Evolutionary conservation across 2,888 invertebrate species (phyloP).

Genomic region (Troides helena): DNA sequence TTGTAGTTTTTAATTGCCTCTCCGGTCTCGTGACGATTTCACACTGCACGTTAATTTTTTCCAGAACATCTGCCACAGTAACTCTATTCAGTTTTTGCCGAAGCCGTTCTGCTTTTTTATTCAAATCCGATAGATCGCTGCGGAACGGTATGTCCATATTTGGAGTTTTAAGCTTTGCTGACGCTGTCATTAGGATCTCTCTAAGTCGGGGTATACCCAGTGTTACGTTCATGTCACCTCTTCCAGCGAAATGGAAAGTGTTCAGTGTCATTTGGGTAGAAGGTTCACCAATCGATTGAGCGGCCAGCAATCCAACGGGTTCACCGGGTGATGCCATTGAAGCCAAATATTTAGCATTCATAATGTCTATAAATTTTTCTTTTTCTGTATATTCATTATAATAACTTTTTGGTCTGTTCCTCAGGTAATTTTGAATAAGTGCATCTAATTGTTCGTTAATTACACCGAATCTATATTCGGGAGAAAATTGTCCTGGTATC

Average conservation of each 20-base stretch:
- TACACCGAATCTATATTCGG: slow-evolving; percentile 89
- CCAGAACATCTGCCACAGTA: slow-evolving; percentile 88
- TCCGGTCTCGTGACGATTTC: slow-evolving; percentile 78
- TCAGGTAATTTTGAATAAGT: slow-evolving; percentile 82
- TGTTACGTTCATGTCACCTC: slow-evolving; percentile 99
- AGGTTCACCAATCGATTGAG: slow-evolving; percentile 99
- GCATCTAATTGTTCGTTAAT: slow-evolving; percentile 90
- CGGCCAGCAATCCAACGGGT: slow-evolving; percentile 96
- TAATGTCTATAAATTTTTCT: slow-evolving; percentile 82
- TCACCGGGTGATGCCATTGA: slow-evolving; percentile 94
- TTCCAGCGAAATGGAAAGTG: slow-evolving; percentile 99
- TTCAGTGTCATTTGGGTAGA: slow-evolving; percentile 99
- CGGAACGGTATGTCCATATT: slow-evolving; percentile 96
- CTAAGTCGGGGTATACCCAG: slow-evolving; percentile 98
- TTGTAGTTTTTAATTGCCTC: slow-evolving; percentile 82
- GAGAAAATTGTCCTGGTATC: slow-evolving; percentile 83
- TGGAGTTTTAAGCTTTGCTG: slow-evolving; percentile 96
- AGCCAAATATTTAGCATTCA: slow-evolving; percentile 88
- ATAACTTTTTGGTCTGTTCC: slow-evolving; percentile 57
- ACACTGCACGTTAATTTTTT: slow-evolving; percentile 83
- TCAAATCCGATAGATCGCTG: slow-evolving; percentile 61
- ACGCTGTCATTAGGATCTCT: slow-evolving; percentile 98
- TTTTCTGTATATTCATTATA: slow-evolving; percentile 58
- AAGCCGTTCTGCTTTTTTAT: slow-evolving; percentile 84
- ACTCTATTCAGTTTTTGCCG: slow-evolving; percentile 88